Evolutionary conservation across 2,797 vertebrate species (phyloP).

Genomic region (Psittacula echo): DNA sequence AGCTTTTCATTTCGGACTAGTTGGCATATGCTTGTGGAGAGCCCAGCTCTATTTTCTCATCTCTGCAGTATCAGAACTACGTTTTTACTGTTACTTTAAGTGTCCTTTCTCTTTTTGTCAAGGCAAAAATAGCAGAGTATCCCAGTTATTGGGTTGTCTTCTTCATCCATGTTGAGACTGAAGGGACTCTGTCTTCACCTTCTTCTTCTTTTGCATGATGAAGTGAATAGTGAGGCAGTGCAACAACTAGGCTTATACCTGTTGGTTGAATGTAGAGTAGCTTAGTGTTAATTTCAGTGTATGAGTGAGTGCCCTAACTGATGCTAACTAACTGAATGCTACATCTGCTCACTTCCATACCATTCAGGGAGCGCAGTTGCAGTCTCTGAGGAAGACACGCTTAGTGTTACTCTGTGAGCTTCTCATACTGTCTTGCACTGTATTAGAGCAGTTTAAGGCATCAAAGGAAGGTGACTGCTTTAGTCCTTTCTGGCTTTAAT

Average conservation of each 20-base stretch:
- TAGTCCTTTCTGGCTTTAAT: not conserved
- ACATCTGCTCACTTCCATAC: not conserved
- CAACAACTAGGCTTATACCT: not conserved
- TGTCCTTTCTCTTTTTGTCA: not conserved
- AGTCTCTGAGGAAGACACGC: not conserved
- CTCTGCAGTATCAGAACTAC: not conserved
- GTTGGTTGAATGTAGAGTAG: not conserved
- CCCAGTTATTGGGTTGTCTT: not conserved
- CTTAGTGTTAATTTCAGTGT: not conserved
- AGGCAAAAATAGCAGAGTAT: not conserved
- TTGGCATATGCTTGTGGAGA: not conserved
- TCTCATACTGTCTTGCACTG: not conserved
- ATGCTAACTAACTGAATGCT: not conserved
- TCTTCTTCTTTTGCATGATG: not conserved
- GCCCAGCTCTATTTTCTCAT: not conserved
- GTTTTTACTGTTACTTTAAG: not conserved
- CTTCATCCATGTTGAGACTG: not conserved
- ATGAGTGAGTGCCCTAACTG: not conserved
- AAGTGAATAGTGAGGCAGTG: not conserved
- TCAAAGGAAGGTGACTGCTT: not conserved
- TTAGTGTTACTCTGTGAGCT: not conserved
- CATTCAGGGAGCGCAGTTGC: not conserved
- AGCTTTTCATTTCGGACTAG: not conserved
- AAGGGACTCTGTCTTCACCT: not conserved
- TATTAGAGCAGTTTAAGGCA: not conserved